A percentile compares a stretch with the other conserved stretches of the same genome.
These are phyloP conservation scores for Cherax destructor DNA, from an alignment of 1,140 invertebrate genomes.

Conservation along the genomic window DNA sequence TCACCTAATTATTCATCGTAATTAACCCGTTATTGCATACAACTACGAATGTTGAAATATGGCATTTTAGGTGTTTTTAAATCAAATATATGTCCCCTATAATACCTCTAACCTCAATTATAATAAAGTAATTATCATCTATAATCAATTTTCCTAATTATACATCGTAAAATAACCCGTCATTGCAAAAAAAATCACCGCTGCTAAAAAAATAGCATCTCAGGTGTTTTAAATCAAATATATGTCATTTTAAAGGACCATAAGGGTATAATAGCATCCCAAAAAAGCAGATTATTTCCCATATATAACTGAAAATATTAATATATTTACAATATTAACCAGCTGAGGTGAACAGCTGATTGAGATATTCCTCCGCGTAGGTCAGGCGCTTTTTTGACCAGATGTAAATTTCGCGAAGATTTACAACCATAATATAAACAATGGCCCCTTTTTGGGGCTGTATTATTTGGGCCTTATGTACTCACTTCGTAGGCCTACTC, in stretches of 20 bases:
- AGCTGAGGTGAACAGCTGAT: constrained; percentile 47
- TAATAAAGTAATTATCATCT: too few species aligned
- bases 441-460: too few species aligned
- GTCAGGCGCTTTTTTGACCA: constrained; percentile 53
- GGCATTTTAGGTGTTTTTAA: too few species aligned
- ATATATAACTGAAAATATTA: neutral
- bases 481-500: too few species aligned
- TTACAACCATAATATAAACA: neutral
- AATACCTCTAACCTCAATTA: too few species aligned
- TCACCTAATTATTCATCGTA: too few species aligned
- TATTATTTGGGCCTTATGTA: too few species aligned
- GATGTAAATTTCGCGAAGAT: constrained; percentile 46
- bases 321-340: neutral
- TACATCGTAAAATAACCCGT: neutral
- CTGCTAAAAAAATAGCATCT: neutral
- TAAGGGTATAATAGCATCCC: neutral
- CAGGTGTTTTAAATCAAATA: neutral
- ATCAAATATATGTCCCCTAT: too few species aligned
- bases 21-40: too few species aligned
- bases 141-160: too few species aligned
- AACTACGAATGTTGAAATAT: too few species aligned
- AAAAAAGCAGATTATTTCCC: neutral
- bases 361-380: constrained; percentile 58
- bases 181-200: neutral
- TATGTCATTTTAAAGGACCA: neutral